These are phyloP conservation scores for Enteromius trimaculatus DNA, from an alignment of 2,797 vertebrate genomes.

Conservation along the genomic window DNA sequence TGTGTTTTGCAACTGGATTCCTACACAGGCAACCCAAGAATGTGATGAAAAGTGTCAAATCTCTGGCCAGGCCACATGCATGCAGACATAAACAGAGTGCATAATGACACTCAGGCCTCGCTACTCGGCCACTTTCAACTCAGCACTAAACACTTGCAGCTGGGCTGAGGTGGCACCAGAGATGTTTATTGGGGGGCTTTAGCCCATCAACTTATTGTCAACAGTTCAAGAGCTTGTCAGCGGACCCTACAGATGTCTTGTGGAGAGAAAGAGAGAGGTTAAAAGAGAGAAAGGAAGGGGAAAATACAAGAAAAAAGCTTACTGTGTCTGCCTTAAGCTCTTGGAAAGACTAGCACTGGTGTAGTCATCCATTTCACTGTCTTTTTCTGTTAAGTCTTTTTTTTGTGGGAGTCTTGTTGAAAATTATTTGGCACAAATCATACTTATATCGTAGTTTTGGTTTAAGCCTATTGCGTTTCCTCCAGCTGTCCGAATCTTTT, in stretches of 20 bases:
- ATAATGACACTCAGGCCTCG: conserved; percentile 79
- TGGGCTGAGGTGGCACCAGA: conserved; percentile 81
- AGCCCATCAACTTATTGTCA: conserved; percentile 83
- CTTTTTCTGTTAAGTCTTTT: background rate
- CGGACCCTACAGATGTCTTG: conserved; percentile 63
- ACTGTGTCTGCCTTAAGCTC: conserved; percentile 17
- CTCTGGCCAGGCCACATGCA: conserved; percentile 79
- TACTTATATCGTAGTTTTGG: background rate
- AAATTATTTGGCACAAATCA: background rate
- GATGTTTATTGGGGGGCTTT: conserved; percentile 82
- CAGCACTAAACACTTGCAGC: conserved; percentile 76
- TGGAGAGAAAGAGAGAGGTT: conserved; percentile 33
- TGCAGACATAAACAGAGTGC: conserved; percentile 82
- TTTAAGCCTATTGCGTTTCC: background rate
- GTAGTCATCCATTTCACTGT: conserved; percentile 2
- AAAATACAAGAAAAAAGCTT: conserved; percentile 48
- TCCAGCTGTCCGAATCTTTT: background rate
- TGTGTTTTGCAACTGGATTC: conserved; percentile 65
- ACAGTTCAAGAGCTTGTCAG: conserved; percentile 82
- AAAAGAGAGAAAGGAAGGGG: conserved; percentile 58
- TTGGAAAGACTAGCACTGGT: conserved; percentile 11
- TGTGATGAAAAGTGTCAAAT: conserved; percentile 71
- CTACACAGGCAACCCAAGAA: conserved; percentile 66
- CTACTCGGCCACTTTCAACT: conserved; percentile 56
- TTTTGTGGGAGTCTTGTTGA: background rate